Evolutionary conservation across 2,113 vertebrate species (phyloP).

Genomic region (Saimiri boliviensis): DNA sequence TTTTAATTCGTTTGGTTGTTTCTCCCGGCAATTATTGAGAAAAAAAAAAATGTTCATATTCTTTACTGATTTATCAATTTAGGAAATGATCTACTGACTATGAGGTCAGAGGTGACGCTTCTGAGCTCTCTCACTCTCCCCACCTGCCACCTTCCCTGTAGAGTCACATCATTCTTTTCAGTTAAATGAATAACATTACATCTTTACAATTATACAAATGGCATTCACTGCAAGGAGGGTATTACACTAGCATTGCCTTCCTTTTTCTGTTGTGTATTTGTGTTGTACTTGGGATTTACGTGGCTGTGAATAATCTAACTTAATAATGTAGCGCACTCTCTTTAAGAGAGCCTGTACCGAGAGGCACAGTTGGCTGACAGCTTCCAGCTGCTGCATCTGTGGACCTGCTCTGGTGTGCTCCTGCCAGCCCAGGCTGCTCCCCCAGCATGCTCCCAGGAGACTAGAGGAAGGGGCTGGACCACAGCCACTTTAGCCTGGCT

Average conservation of each 20-base stretch:
- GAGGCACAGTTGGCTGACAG: accelerated
- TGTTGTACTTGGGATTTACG: background rate
- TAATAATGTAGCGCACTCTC: background rate
- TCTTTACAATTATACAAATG: no score
- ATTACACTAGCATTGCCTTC: background rate
- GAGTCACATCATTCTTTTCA: background rate
- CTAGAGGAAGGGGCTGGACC: no score
- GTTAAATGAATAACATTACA: background rate
- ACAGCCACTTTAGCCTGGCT: background rate
- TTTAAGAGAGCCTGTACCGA: background rate
- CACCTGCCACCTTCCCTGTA: background rate
- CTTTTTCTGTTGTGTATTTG: background rate
- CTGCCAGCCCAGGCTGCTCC: background rate
- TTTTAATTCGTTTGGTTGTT: background rate
- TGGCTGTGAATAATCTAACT: background rate
- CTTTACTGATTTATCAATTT: background rate
- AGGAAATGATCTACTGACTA: background rate
- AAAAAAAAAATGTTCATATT: no score
- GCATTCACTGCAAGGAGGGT: accelerated
- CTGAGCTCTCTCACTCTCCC: background rate
- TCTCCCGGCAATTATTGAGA: background rate
- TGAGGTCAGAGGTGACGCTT: background rate
- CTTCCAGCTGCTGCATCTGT: background rate
- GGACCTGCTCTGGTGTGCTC: background rate
- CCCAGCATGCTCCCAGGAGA: background rate